Conservation (phyloP, 2,797 vertebrate genomes). For the Pteronotus mesoamericanus region DNA sequence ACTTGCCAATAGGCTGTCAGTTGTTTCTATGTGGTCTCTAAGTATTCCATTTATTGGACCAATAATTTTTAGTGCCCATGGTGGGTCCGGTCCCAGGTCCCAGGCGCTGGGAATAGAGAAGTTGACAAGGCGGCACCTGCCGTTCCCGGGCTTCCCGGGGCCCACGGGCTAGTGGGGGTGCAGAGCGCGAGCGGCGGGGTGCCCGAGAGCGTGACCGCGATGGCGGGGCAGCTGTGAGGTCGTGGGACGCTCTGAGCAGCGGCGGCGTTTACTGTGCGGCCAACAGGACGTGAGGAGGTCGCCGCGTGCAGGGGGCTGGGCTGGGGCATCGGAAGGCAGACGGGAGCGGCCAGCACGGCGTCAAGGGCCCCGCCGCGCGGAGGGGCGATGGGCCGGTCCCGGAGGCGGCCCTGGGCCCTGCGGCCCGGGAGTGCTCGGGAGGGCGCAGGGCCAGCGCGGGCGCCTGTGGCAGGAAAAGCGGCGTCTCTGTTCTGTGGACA, state of each 20-base stretch:
- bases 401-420: rapidly evolving
- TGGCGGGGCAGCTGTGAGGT: background rate
- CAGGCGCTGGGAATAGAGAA: background rate
- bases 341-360: background rate
- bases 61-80: background rate
- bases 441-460: background rate
- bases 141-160: background rate
- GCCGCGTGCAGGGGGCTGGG: background rate
- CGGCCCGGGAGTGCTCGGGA: rapidly evolving
- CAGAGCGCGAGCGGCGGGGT: background rate
- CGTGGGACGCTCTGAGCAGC: background rate
- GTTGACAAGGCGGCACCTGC: background rate
- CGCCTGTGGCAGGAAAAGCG: background rate
- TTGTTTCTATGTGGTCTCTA: background rate
- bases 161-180: background rate
- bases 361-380: rapidly evolving
- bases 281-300: background rate
- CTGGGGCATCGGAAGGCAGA: too few relatives aligned
- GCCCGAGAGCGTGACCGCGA: background rate
- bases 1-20: background rate
- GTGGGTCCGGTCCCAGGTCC: background rate
- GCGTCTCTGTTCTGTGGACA: background rate
- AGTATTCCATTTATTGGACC: background rate
- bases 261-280: background rate
- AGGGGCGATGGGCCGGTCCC: rapidly evolving